These are phyloP conservation scores for Podocnemis expansa DNA, from an alignment of 2,113 vertebrate genomes.

Conservation along the genomic window DNA sequence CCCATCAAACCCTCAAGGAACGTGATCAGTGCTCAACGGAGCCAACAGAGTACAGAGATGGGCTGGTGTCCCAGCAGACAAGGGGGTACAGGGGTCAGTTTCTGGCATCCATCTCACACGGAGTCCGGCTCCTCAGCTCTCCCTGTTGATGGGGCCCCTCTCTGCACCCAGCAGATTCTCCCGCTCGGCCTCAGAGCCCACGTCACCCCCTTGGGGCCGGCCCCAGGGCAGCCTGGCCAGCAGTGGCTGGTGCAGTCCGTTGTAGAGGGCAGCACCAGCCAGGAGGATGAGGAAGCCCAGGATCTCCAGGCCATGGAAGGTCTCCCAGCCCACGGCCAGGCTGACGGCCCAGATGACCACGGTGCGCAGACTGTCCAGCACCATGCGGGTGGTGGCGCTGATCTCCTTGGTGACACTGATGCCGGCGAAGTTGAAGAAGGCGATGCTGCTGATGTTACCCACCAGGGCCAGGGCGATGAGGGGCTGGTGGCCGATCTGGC, in stretches of 20 bases:
- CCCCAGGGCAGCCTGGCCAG: slow-evolving; percentile 73
- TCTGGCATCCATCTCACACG: fast-evolving
- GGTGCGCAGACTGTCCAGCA: slow-evolving; percentile 94
- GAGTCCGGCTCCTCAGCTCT: slow-evolving; percentile 53
- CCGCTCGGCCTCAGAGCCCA: slow-evolving; percentile 63
- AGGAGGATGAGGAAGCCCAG: slow-evolving; percentile 89
- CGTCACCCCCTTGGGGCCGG: fast-evolving
- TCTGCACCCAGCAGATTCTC: slow-evolving; percentile 78
- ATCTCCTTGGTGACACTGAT: slow-evolving; percentile 97
- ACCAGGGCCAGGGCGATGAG: slow-evolving; percentile 87
- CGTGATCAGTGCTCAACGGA: background rate
- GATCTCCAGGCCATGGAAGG: slow-evolving; percentile 88
- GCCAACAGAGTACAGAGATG: background rate
- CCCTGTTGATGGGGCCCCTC: slow-evolving; percentile 51
- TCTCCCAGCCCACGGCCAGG: slow-evolving; percentile 89
- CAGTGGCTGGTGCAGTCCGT: slow-evolving; percentile 86
- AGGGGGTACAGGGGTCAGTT: no score
- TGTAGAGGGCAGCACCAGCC: slow-evolving; percentile 86
- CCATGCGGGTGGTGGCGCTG: slow-evolving; percentile 96
- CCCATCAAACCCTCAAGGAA: background rate
- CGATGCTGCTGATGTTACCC: slow-evolving; percentile 92
- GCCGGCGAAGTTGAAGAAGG: slow-evolving; percentile 97
- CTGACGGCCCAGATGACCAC: slow-evolving; percentile 91
- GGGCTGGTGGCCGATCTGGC: slow-evolving; percentile 86
- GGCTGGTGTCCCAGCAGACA: background rate